Evolutionary conservation across 2,113 vertebrate species (phyloP).

Genomic region (Rhynchomys soricoides): DNA sequence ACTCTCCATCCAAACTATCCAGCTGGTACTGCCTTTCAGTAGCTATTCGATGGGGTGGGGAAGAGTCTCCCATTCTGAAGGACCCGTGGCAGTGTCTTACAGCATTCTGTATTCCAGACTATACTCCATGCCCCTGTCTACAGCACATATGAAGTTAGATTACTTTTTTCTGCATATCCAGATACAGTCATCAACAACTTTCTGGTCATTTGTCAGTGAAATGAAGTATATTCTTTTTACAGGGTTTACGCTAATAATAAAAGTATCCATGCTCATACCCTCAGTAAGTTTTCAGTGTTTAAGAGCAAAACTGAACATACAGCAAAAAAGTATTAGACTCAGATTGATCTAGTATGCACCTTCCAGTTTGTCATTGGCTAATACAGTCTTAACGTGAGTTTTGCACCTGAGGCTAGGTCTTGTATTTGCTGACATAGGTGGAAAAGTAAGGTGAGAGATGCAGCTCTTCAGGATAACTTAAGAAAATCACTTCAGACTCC

Average conservation of each 20-base stretch:
- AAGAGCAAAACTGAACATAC: neutral
- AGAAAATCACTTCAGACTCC: neutral
- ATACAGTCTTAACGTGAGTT: neutral
- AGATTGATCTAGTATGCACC: neutral
- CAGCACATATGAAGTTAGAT: too few relatives aligned
- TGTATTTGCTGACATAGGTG: neutral
- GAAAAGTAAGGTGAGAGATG: neutral
- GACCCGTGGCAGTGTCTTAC: neutral
- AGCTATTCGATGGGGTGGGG: neutral
- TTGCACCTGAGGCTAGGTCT: neutral
- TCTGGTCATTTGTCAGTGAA: neutral
- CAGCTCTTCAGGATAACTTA: neutral
- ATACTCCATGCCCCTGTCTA: accelerated
- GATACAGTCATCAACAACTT: neutral
- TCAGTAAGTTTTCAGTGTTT: neutral
- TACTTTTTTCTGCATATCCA: neutral
- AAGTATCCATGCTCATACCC: neutral
- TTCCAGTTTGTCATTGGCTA: neutral
- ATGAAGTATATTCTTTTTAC: neutral
- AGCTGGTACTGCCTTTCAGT: neutral
- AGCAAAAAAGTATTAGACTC: neutral
- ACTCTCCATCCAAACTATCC: neutral
- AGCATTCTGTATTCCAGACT: neutral
- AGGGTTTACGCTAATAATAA: neutral
- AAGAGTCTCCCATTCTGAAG: neutral